Evolutionary conservation across 2,113 vertebrate species (phyloP).

Genomic region (Paracanthobrama guichenoti): DNA sequence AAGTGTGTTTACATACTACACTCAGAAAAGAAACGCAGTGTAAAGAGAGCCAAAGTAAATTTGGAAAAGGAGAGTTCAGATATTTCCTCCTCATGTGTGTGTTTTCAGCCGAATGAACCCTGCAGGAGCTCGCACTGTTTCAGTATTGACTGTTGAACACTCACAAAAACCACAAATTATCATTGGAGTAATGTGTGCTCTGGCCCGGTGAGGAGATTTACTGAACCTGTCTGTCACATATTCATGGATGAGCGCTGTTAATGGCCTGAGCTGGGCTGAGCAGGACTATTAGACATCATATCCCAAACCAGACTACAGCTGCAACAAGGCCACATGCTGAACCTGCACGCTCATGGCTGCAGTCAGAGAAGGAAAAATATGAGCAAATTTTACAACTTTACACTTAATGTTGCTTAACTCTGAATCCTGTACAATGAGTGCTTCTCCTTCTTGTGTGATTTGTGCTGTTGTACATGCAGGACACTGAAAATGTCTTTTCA

Average conservation of each 20-base stretch:
- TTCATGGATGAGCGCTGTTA: constrained; percentile 70
- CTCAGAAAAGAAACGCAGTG: constrained; percentile 56
- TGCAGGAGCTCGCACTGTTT: neutral
- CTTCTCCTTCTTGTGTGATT: too few species aligned
- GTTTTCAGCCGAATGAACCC: constrained; percentile 76
- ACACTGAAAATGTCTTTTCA: neutral
- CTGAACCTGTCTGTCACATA: constrained; percentile 85
- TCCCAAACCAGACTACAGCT: neutral
- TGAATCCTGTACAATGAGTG: too few species aligned
- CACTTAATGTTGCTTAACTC: too few species aligned
- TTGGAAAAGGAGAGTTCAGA: constrained; percentile 65
- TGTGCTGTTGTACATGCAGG: too few species aligned
- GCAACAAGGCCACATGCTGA: neutral
- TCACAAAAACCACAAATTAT: constrained; percentile 91
- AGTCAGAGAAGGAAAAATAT: neutral
- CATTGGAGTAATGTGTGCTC: constrained; percentile 73
- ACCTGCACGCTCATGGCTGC: neutral
- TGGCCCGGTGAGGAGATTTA: constrained; percentile 50
- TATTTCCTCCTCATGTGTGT: constrained; percentile 64
- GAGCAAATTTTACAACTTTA: neutral
- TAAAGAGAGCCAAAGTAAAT: constrained; percentile 60
- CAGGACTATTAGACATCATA: neutral
- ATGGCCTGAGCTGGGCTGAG: constrained; percentile 48
- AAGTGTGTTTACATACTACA: neutral
- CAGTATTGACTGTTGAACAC: constrained; percentile 86